Conservation (phyloP, 2,113 vertebrate species). For the Opisthocomus hoazin region DNA sequence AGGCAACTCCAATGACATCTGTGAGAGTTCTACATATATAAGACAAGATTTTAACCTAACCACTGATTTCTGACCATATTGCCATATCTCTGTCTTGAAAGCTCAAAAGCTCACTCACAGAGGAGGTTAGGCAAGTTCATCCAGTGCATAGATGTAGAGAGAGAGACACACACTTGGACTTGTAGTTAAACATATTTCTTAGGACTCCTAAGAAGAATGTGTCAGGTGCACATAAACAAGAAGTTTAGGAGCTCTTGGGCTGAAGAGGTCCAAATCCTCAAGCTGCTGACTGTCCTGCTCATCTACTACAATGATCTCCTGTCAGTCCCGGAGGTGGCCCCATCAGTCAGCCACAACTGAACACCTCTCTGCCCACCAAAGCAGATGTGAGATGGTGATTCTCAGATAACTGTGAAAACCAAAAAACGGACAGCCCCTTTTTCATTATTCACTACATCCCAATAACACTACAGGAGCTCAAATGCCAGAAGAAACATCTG, state of each 20-base stretch:
- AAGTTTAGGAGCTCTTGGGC: neutral
- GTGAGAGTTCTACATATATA: neutral
- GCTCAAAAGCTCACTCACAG: neutral
- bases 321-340: neutral
- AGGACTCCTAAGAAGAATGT: neutral
- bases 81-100: neutral
- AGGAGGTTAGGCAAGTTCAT: neutral
- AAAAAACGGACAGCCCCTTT: neutral
- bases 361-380: neutral
- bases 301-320: neutral
- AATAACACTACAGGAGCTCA: neutral
- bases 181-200: neutral
- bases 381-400: neutral
- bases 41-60: neutral
- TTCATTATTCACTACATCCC: neutral
- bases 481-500: neutral
- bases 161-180: neutral
- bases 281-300: neutral
- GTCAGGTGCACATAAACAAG: neutral
- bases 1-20: neutral
- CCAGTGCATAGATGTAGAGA: neutral
- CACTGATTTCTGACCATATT: neutral
- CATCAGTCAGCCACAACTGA: neutral
- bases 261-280: neutral
- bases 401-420: neutral